Evolutionary conservation across 2,888 invertebrate species (phyloP).

Genomic region (Calliopum simillimum): DNA sequence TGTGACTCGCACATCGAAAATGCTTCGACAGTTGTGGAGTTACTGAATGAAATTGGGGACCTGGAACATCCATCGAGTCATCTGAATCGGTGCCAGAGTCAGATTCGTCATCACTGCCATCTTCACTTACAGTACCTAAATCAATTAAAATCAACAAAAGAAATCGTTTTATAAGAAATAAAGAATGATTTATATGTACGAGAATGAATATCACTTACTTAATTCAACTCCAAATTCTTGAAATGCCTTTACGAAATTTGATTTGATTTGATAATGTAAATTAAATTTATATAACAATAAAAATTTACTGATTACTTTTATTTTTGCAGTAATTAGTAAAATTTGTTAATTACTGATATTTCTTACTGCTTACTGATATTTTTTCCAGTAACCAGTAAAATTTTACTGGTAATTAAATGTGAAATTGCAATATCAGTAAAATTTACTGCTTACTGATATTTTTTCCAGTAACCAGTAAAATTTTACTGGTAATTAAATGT

Average conservation of each 20-base stretch:
- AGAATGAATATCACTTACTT: conserved; percentile 16
- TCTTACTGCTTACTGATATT: too few relatives aligned
- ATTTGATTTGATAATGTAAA: too few relatives aligned
- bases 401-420: too few relatives aligned
- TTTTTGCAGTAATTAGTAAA: too few relatives aligned
- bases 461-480: too few relatives aligned
- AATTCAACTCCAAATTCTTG: conserved; percentile 31
- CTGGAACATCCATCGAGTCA: neutral
- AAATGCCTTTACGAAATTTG: conserved; percentile 33
- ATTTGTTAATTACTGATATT: too few relatives aligned
- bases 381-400: too few relatives aligned
- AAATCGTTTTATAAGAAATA: neutral
- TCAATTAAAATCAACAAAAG: conserved; percentile 20
- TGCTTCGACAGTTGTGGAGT: conserved; percentile 21
- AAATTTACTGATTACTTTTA: too few relatives aligned
- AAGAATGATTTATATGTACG: conserved; percentile 2
- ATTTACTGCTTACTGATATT: too few relatives aligned
- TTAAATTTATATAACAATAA: too few relatives aligned
- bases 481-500: too few relatives aligned
- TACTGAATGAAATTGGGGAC: conserved; percentile 15
- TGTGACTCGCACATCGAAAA: conserved; percentile 35
- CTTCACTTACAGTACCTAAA: conserved; percentile 18
- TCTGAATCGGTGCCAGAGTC: conserved; percentile 10
- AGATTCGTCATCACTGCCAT: conserved; percentile 30
- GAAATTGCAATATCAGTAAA: too few relatives aligned